Evolutionary conservation across 2,797 vertebrate species (phyloP), one percentile per base, ranked within the genome.

Genomic region (Rhyacichthys aspro): DNA sequence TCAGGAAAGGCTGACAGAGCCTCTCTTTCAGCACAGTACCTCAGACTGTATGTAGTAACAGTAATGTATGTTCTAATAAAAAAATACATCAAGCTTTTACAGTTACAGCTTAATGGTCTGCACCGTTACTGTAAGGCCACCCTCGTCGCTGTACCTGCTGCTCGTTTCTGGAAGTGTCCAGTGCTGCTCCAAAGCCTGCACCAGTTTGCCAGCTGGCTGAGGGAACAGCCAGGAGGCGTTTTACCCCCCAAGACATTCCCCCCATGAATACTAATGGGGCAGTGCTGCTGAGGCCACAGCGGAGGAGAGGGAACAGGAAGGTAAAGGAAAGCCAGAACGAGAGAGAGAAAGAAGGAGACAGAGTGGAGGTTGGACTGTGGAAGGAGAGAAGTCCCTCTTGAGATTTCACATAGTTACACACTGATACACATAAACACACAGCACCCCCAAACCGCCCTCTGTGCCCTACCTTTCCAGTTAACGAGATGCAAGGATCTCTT

Each of bases 401-500:
- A 69, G 73, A 76, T 70, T 72, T 67, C 58, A 70, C 67, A 71
- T 76, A 34, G 58, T 42, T 39, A 54, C 64, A 71, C 50, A 56
- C 33, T 46, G 33, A 28, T n/a, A 38, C 47, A 79, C 63, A 61
- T 43, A 72, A 18, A 67, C 54, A 55, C 56, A 71, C 52, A 55
- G 42, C 57, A 45, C 44, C 58, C 59, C 8, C n/a, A n/a, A 14
- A 28, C 64, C 36, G n/a, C 43, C 53, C 50, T 57, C 32, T 64
- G 88, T 78, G 72, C 82, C 78, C 76, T 80, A 78, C 54, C 87
- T 88, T 91, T 83, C 85, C 82, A 88, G 85, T 89, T 92, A 90
- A 91, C 83, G 89, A 89, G 89, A 91, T 88, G 86, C 84, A 83
- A 88, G 86, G 88, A 93, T 93, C 87, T 92, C 92, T 93, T 90